Evolutionary conservation across 1,140 invertebrate species (phyloP), one percentile per base, ranked within the genome.

Genomic region (Neodiprion virginianus): DNA sequence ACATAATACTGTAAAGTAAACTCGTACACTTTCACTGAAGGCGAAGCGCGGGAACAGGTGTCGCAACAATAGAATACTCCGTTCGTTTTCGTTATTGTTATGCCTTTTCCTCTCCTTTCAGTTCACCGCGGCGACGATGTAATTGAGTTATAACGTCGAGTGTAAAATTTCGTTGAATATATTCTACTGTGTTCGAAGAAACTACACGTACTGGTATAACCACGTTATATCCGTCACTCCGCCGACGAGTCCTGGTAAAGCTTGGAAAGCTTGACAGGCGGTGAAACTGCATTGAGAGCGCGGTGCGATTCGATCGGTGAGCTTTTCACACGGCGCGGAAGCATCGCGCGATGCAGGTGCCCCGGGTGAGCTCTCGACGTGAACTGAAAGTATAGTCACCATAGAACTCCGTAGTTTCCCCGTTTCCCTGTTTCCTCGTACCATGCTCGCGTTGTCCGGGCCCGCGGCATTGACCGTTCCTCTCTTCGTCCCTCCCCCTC

Each of bases 341-440:
- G 5, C 53, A 61, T 61, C 53, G 53, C 53, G 53, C 53, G 53
- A 61, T 61, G 53, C 53, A 61, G 3, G 11, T 61, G 53, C 53
- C n/a, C 53, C 53, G 53, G 28, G 11, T 61, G 53, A 61, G 53
- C 53, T 61, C 53, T 61, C 53, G 53, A 61, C 53, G 53, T 61
- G 1, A 61, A 61, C 53, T 61, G 53, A 61, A 61, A 61, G 53
- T 61, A 61, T 61, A 61, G 53, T 61, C n/a, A 61, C 53, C 53
- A 17, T 61, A 8, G 53, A 61, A 61, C 28, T 40, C 28, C n/a
- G 53, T 61, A 61, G 53, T 61, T 61, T 61, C 11, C 53, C 53
- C 53, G 53, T 61, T 61, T 61, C 53, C 53, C 53, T 61, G 53
- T 61, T 61, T 61, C 53, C 53, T 61, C 53, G 53, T 61, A 5